Evolutionary conservation across 2,888 invertebrate genomes (phyloP).

Genomic region (Geotrupes spiniger): DNA sequence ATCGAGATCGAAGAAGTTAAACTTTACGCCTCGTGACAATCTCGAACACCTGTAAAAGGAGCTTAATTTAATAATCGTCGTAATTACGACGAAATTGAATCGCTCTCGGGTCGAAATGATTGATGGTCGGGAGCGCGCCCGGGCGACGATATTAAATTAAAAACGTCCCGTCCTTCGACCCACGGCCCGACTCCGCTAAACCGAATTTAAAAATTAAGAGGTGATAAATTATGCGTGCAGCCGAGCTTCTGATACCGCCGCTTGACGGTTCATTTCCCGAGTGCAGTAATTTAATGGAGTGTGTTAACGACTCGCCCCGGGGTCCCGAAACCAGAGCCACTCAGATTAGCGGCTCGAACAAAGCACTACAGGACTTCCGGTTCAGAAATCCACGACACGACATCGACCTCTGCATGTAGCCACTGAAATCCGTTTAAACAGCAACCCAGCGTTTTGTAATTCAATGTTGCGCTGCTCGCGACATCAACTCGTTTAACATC

Average conservation of each 20-base stretch:
- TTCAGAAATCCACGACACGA: constrained; percentile 11
- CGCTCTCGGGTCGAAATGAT: not conserved
- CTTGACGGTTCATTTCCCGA: constrained; percentile 26
- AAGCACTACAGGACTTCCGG: constrained; percentile 32
- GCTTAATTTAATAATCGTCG: no score
- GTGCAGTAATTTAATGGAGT: constrained; percentile 16
- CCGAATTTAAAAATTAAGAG: constrained; percentile 1
- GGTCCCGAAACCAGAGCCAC: constrained; percentile 25
- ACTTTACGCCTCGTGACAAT: no score
- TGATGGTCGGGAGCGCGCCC: no score
- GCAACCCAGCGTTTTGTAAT: no score
- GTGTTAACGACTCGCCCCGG: constrained; percentile 24
- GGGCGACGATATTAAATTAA: not conserved
- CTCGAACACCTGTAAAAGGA: no score
- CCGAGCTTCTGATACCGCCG: constrained; percentile 1
- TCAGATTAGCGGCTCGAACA: constrained; percentile 24
- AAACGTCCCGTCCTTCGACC: no score
- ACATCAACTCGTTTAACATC: no score
- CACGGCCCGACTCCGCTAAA: no score
- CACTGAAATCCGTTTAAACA: no score
- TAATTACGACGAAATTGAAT: constrained; percentile 2
- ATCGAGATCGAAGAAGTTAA: no score
- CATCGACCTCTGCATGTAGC: no score
- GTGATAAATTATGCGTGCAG: constrained; percentile 7
- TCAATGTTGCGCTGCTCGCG: no score